Base-by-base conservation (phyloP, 2,888 invertebrate species). In the Drosophila atroscutellata region DNA sequence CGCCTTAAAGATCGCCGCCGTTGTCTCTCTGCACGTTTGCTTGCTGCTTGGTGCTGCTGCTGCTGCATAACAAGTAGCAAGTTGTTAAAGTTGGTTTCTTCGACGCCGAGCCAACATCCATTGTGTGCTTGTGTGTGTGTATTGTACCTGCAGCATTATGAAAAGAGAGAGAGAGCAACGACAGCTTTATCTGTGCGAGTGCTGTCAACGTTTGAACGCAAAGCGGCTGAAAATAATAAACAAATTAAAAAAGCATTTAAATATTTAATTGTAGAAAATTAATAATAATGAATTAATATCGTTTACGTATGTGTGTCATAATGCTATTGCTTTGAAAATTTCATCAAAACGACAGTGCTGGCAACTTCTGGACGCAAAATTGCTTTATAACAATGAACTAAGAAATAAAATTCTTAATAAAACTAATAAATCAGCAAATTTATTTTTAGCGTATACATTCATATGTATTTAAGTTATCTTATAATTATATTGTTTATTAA, bases 31-130 rank as follows among this genome's bases (percentile, higher is more conserved):
- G 57, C 50, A 76, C 80, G 85, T 74, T 45, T 45, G 45, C 24
- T 42, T 11, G 11, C 20, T 42, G 42, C 42, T 5, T 45, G 20
- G 24, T 37, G 36, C 34, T 34, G 34, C 34, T 26, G 26, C 26
- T 26, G 73, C 66, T 73, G 81, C 84, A 81, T 81, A 76, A 70
- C 81, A 81, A 82, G 81, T 75, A 82, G 76, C 79, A 83, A 69
- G 67, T 66, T 63, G 68, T 77, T 80, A 45, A 63, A 45, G 50
- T 70, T 49, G 56, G 47, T 34, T 47, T 47, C 32, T 51, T 20
- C 39, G 39, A 70, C n/a, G 60, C 28, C 26, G 34, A 34, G 36
- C n/a, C 36, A n/a, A 67, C 20, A 32, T 45, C 45, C 15, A 55
- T 26, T 28, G 51, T n/a, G 28, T 49, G n/a, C 6, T 8, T 39